Evolutionary conservation across 2,888 invertebrate genomes (phyloP).

Genomic region (Hirudinaria manillensis): DNA sequence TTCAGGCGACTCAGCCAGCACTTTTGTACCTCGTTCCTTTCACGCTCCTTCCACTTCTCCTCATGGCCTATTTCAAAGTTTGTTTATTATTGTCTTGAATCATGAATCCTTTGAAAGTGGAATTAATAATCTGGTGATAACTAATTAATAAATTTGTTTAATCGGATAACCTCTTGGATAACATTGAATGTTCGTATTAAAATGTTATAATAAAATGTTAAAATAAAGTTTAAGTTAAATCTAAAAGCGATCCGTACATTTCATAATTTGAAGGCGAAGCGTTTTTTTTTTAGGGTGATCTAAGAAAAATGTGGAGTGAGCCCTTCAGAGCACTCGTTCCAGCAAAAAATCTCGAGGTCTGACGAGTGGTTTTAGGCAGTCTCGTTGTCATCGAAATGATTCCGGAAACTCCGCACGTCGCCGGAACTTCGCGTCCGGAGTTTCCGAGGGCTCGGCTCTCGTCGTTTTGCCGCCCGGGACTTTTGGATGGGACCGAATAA

Average conservation of each 20-base stretch:
- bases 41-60: conserved; percentile 86
- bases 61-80: conserved; percentile 96
- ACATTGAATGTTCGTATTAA: too few species aligned
- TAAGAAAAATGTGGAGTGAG: conserved; percentile 92
- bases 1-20: conserved; percentile 96
- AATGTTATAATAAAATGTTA: background rate
- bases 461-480: too few species aligned
- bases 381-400: too few species aligned
- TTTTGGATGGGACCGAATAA: background rate
- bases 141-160: too few species aligned
- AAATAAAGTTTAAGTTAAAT: conserved; percentile 7
- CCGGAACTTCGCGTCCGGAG: too few species aligned
- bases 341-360: conserved; percentile 50
- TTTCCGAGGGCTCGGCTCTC: too few species aligned
- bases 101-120: background rate
- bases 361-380: conserved; percentile 35
- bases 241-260: background rate
- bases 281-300: conserved; percentile 71
- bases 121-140: background rate
- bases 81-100: background rate
- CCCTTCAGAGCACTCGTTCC: conserved; percentile 48
- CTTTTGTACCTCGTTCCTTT: conserved; percentile 93
- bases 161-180: too few species aligned
- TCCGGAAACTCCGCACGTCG: too few species aligned
- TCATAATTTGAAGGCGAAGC: background rate